phyloP scores from a whole-genome alignment of 2,888 invertebrate species.

The Pandemis corylana region DNA sequence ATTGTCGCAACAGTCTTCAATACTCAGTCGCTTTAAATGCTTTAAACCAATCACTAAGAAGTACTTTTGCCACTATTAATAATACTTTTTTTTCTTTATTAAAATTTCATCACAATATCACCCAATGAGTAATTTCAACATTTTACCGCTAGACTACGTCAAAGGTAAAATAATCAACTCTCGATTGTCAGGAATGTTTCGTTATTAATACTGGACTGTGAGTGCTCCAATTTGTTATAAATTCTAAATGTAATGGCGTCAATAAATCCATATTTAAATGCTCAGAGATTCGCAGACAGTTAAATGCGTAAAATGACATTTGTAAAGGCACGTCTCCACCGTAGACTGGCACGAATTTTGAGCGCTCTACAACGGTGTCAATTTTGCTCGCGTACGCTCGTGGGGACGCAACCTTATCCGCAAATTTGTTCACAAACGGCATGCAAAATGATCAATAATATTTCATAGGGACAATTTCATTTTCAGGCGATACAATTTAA shows the following conservation, averaged over 20 bases:
- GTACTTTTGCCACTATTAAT: slow-evolving; percentile 73
- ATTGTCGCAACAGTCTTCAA: slow-evolving; percentile 76
- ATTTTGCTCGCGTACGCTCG: background rate
- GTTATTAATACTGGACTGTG: slow-evolving; percentile 74
- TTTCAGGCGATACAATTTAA: slow-evolving; percentile 31
- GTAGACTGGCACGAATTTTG: background rate
- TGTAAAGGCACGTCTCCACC: slow-evolving; percentile 33
- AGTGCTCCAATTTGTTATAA: slow-evolving; percentile 49
- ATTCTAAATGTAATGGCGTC: slow-evolving; percentile 28
- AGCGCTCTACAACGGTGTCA: background rate
- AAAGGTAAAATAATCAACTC: slow-evolving; percentile 65
- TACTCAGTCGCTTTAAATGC: slow-evolving; percentile 75
- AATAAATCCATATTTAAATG: slow-evolving; percentile 31
- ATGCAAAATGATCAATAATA: slow-evolving; percentile 27
- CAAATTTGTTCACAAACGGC: slow-evolving; percentile 30
- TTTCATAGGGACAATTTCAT: slow-evolving; percentile 32
- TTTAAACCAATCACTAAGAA: slow-evolving; percentile 57
- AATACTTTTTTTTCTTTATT: slow-evolving; percentile 63
- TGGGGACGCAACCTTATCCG: slow-evolving; percentile 15
- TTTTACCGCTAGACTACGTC: slow-evolving; percentile 62
- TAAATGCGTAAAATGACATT: slow-evolving; percentile 55
- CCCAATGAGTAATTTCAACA: slow-evolving; percentile 76
- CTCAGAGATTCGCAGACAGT: slow-evolving; percentile 59
- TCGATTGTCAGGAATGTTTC: slow-evolving; percentile 81
- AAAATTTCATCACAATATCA: slow-evolving; percentile 76